These are phyloP conservation scores for Alcis repandata DNA, from an alignment of 2,888 invertebrate genomes.

Conservation along the genomic window DNA sequence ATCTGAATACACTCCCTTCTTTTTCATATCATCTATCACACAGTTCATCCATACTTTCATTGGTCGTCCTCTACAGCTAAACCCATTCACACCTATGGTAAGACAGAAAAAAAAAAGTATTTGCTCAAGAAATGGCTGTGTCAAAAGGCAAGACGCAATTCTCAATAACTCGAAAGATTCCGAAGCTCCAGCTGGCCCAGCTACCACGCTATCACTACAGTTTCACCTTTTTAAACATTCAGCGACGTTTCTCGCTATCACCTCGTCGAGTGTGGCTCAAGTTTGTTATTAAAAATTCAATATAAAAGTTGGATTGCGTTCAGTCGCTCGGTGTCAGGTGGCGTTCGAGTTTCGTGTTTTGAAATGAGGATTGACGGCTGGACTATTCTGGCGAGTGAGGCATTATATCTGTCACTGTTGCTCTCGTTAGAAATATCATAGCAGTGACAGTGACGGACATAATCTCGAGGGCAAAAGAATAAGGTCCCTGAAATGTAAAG, in stretches of 20 bases:
- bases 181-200: not conserved
- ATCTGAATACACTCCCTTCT: no score
- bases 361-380: conserved; percentile 33
- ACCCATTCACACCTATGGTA: no score
- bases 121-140: not conserved
- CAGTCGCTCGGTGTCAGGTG: conserved; percentile 33
- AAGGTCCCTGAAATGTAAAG: not conserved
- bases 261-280: conserved; percentile 39
- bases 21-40: no score
- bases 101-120: no score
- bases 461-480: no score
- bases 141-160: not conserved
- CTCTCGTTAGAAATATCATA: no score
- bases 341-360: conserved; percentile 24
- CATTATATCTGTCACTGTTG: no score
- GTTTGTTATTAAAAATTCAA: conserved; percentile 50
- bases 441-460: no score
- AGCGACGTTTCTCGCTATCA: conserved; percentile 31
- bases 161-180: not conserved
- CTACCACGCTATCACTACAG: conserved; percentile 1
- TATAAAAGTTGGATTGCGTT: conserved; percentile 50
- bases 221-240: conserved; percentile 32
- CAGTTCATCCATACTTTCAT: no score
- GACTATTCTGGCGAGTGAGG: no score
- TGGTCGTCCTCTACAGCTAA: no score